Evolutionary conservation across 2,797 vertebrate species (phyloP).

Genomic region (Mormyrops boulengeri): DNA sequence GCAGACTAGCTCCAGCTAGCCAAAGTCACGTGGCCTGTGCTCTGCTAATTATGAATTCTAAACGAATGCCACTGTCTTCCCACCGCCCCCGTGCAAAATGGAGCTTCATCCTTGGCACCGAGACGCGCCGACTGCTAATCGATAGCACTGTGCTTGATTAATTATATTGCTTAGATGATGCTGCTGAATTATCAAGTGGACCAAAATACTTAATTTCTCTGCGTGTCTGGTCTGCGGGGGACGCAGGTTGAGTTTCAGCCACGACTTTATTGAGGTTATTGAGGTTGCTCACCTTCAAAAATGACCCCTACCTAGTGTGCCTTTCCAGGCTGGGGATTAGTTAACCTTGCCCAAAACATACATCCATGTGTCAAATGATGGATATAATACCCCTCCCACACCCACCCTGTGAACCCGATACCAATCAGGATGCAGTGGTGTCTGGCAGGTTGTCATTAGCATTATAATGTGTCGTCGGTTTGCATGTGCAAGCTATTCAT

Average conservation of each 20-base stretch:
- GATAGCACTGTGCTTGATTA: neutral
- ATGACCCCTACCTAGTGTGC: neutral
- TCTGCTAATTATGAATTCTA: conserved; percentile 2
- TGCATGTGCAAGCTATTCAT: neutral
- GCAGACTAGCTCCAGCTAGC: neutral
- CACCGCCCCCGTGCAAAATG: neutral
- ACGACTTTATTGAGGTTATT: neutral
- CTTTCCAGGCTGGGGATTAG: neutral
- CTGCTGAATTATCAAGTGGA: neutral
- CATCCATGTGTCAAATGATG: neutral
- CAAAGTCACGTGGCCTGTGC: neutral
- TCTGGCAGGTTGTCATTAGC: neutral
- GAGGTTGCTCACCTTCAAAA: neutral
- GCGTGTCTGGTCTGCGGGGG: neutral
- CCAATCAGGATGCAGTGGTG: neutral
- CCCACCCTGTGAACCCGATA: neutral
- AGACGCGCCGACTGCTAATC: neutral
- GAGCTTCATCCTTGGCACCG: neutral
- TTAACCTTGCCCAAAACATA: neutral
- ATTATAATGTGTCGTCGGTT: neutral
- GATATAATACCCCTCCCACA: neutral
- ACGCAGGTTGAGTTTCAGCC: neutral
- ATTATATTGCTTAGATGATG: neutral
- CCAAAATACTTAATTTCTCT: neutral
- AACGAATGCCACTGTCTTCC: conserved; percentile 1